Base-by-base conservation (phyloP, 2,113 vertebrate genomes). In the Irena cyanogastra region DNA sequence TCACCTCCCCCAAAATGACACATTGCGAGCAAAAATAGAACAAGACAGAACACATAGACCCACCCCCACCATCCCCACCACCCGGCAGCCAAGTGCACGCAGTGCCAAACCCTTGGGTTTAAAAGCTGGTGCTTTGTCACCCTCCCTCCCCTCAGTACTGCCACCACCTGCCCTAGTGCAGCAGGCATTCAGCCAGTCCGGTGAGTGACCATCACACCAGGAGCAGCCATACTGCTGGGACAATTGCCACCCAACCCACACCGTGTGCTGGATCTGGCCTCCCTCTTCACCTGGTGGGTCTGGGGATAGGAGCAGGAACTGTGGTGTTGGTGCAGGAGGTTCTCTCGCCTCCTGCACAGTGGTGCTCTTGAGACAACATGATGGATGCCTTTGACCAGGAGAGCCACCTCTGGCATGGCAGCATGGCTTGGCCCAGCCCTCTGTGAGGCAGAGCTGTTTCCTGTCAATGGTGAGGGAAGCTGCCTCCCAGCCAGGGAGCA, bases 1-100 rank as follows among this genome's bases (percentile, higher is more conserved):
- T 97, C 94, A 95, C 94, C 94, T 97, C 94, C 96, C 93, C 91
- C 92, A 96, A 95, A 93, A 87, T 97, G 96, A 97, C 94, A 97
- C 95, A 96, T 94, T 80, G 64, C 22, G 1, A 83, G 87, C 91
- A 81, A 94, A 97, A 97, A 97, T 97, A 97, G 96, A 95, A 93
- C 95, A 96, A 97, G 95, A 89, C 95, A 96, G 96, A 97, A 96
- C 91, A 96, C 93, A 93, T 79, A 95, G 96, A 96, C 82, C 93
- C 97, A 94, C 96, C 96, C 93, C 87, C 95, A 90, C 41, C 89
- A 63, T 90, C 91, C 95, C 96, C 89, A 77, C 87, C 95, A 87
- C 89, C 91, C 81, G 17, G 83, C 96, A 94, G 89, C 89, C 84
- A 64, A 86, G 92, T 90, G 90, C 68, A 71, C 13, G 31, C 11